Percentiles rank a stretch among this genome's conserved stretches.
phyloP scores from a whole-genome alignment of 2,113 vertebrate genomes.

The Pomatorhinus ruficollis region DNA sequence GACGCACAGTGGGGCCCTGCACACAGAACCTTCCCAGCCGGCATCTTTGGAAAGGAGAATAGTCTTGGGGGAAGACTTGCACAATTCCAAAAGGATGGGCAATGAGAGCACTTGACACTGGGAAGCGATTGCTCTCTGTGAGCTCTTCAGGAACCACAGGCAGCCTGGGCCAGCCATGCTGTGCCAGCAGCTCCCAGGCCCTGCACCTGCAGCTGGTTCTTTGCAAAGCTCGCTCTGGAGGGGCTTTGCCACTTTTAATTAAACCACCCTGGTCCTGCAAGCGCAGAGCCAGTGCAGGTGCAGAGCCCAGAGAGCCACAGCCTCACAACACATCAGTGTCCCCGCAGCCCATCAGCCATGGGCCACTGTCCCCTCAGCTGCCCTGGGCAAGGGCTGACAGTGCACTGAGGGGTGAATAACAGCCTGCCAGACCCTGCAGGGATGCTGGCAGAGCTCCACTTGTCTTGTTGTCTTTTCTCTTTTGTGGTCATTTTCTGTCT shows the following conservation, averaged over 20 bases:
- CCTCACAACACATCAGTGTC: not conserved
- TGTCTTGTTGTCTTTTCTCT: not conserved
- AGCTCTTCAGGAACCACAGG: not conserved
- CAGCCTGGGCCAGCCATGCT: fast-evolving
- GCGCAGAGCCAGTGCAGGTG: not conserved
- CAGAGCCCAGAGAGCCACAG: not conserved
- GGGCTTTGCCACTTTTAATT: not conserved
- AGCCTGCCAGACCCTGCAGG: not conserved
- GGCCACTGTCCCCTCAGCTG: not conserved
- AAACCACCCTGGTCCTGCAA: not conserved
- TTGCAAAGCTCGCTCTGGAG: not conserved
- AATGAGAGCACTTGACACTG: not conserved
- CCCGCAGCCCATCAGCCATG: not conserved
- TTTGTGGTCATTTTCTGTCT: not conserved
- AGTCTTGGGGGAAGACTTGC: not conserved
- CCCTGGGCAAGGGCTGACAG: not conserved
- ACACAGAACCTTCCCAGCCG: not conserved
- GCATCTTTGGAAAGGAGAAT: not conserved
- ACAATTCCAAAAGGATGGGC: not conserved
- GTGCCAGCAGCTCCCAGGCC: not conserved
- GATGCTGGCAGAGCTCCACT: not conserved
- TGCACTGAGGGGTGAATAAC: not conserved
- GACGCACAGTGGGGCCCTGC: fast-evolving
- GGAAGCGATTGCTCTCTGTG: not conserved
- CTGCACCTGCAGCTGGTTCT: not conserved